Evolutionary conservation across 2,797 vertebrate species (phyloP), one percentile per base, ranked within the genome.

Genomic region (Botia kubotai): DNA sequence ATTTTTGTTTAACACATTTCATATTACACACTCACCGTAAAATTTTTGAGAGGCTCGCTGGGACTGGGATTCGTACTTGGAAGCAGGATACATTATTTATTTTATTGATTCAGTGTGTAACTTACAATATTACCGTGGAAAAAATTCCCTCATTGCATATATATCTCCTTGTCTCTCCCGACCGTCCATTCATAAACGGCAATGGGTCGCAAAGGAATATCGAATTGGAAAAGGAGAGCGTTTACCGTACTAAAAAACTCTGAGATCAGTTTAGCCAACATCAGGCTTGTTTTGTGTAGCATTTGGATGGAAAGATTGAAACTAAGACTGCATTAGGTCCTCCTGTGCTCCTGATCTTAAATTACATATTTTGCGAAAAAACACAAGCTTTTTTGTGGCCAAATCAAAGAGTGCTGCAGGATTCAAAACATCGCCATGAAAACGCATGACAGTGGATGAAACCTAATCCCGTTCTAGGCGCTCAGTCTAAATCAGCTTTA

Each of bases 401-500:
- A 12, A 65, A 63, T 83, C 78, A 79, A 80, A 82, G 74, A 79
- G 36, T 53, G 75, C 66, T 50, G 58, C 46, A 72, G 62, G 52
- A 65, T 53, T 85, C 72, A 79, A 83, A 81, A 81, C 76, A 85
- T 83, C 66, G 76, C 62, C 78, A 39, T 78, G 66, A 78, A 77
- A 43, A 80, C 46, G 53, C 77, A 78, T 69, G 57, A 68, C 85
- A 77, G 72, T 50, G 73, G 60, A 80, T 81, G 78, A 86, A 83
- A 86, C 60, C 71, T 75, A 81, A 84, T 77, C 66, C 57, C 21
- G n/a, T 72, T 71, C 74, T 33, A 72, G 80, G 72, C 69, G 26
- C 79, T 80, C 75, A 63, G 60, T 79, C 69, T 83, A 67, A 72
- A 58, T 83, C 72, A 82, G 79, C 80, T 85, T 82, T 81, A 81